Evolutionary conservation across 2,888 invertebrate species (phyloP), one percentile per base, ranked within the genome.

Genomic region (Microchrysa polita): DNA sequence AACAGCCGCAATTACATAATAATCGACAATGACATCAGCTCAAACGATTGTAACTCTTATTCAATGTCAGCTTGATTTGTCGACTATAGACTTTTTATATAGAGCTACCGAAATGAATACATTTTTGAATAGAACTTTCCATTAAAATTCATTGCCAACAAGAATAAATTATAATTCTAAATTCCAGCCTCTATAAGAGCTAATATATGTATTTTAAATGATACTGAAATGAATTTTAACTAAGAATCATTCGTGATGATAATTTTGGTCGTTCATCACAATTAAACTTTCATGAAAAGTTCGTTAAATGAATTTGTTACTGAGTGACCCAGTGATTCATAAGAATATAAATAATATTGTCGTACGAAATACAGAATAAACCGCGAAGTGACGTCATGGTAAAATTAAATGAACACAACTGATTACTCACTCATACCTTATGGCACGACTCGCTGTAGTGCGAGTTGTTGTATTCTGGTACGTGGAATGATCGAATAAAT

Each of bases 361-460:
- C n/a, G n/a, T n/a, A n/a, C n/a, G n/a, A n/a, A 34, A 34, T 34
- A 34, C 27, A 34, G 27, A 34, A 34, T 34, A 34, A 34, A 34
- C 27, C 2, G 27, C 27, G 27, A 34, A 34, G 5, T 55, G 55
- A 55, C 4, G 55, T 55, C 55, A 55, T 1, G 16, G 22, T 18
- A 20, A 55, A 10, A 18, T 20, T 20, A 20, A 10, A 16, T 52
- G 14, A 16, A 20, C 5, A 55, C 55, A 55, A 16, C 55, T 55
- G 55, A 55, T 55, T 55, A 55, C 55, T 55, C 55, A 55, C 10
- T 20, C n/a, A n/a, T n/a, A n/a, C n/a, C n/a, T n/a, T n/a, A n/a
- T n/a, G n/a, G n/a, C n/a, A n/a, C n/a, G n/a, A n/a, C n/a, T n/a
- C n/a, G n/a, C n/a, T n/a, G n/a, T n/a, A n/a, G n/a, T n/a, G n/a